Percentiles rank a stretch among this genome's conserved stretches.
These are phyloP conservation scores for Myiozetetes cayanensis DNA, from an alignment of 2,113 vertebrate genomes.

Conservation along the genomic window DNA sequence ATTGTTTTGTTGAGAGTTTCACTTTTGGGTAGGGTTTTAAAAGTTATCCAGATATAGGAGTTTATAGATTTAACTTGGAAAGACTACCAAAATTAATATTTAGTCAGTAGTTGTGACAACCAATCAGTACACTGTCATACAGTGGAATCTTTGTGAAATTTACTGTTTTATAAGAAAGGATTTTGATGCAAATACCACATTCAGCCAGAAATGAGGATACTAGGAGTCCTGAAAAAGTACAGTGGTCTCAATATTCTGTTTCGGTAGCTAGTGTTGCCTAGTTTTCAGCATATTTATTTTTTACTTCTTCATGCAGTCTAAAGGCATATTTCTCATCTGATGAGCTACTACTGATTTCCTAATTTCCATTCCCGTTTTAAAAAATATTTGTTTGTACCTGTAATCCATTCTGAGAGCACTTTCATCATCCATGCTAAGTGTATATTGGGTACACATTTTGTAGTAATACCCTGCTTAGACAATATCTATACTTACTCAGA, in stretches of 20 bases:
- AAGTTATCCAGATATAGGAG: background rate
- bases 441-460: background rate
- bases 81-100: background rate
- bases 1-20: background rate
- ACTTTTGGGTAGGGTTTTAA: background rate
- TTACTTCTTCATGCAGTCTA: background rate
- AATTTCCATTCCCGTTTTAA: background rate
- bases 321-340: background rate
- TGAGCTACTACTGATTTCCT: background rate
- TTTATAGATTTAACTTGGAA: slow-evolving; percentile 6
- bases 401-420: background rate
- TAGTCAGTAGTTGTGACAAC: background rate
- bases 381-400: background rate
- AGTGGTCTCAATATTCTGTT: background rate
- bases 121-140: background rate
- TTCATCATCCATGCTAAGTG: background rate
- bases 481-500: background rate
- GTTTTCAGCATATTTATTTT: background rate
- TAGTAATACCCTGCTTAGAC: background rate
- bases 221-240: background rate
- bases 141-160: slow-evolving; percentile 5
- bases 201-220: background rate
- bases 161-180: background rate
- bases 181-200: background rate
- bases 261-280: background rate